phyloP scores from a whole-genome alignment of 2,797 vertebrate genomes.

The Acipenser transmontanus region DNA sequence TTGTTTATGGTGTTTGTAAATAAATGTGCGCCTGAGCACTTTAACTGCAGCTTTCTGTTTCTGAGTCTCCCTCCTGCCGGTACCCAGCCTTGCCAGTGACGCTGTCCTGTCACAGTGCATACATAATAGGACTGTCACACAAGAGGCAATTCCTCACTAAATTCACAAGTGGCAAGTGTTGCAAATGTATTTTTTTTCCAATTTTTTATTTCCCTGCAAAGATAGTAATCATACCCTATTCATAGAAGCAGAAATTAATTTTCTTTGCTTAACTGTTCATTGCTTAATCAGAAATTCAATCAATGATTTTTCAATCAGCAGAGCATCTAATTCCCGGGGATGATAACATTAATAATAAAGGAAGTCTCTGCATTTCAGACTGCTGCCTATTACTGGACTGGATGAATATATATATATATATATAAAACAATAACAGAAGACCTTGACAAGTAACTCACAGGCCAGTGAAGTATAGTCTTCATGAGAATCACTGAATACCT shows the following conservation, averaged over 20 bases:
- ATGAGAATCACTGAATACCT: too few species aligned
- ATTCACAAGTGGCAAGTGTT: not conserved
- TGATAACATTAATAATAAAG: constrained; percentile 8
- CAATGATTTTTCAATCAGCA: constrained; percentile 6
- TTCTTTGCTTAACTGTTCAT: constrained; percentile 1
- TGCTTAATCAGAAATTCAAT: constrained; percentile 8
- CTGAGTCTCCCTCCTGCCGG: too few species aligned
- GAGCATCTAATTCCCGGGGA: constrained; percentile 1
- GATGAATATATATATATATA: too few species aligned
- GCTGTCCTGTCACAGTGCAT: too few species aligned
- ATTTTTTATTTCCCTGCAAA: not conserved
- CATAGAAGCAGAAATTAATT: constrained; percentile 1
- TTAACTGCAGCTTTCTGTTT: too few species aligned
- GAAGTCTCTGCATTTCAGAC: not conserved
- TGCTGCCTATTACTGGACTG: too few species aligned
- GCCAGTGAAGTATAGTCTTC: too few species aligned
- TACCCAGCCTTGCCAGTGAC: too few species aligned
- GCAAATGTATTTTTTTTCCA: not conserved
- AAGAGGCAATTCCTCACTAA: constrained; percentile 1
- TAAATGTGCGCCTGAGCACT: too few species aligned
- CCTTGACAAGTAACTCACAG: too few species aligned
- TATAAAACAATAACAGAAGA: too few species aligned
- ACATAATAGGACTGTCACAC: not conserved
- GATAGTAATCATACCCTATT: not conserved
- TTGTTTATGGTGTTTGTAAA: too few species aligned